Evolutionary conservation across 2,113 vertebrate species (phyloP).

Genomic region (Porphyrio hochstetteri): DNA sequence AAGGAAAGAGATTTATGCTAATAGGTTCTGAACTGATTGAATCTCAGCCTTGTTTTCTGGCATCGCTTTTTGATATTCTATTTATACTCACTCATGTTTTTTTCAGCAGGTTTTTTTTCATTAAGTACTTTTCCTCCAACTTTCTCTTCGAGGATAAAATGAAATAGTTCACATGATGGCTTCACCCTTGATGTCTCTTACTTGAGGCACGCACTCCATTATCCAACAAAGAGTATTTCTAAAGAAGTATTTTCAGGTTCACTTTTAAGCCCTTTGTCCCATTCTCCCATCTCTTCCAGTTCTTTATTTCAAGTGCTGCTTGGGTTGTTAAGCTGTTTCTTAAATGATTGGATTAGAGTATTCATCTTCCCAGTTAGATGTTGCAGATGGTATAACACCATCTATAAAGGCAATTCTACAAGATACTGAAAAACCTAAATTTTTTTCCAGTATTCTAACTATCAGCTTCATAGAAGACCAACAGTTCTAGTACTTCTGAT

Average conservation of each 20-base stretch:
- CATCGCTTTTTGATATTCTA: not conserved
- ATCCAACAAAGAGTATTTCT: not conserved
- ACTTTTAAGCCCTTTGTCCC: not conserved
- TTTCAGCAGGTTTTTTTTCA: not conserved
- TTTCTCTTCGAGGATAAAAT: not conserved
- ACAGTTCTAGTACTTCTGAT: not conserved
- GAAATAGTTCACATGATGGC: not conserved
- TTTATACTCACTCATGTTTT: not conserved
- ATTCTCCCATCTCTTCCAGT: not conserved
- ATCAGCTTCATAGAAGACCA: not conserved
- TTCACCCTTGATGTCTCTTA: not conserved
- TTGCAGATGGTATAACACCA: not conserved
- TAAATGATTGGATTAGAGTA: not conserved
- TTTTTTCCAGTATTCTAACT: not conserved
- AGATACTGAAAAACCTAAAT: not conserved
- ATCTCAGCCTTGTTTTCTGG: not conserved
- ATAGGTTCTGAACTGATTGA: not conserved
- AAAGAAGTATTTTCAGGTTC: not conserved
- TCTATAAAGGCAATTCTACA: not conserved
- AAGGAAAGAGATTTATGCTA: not conserved
- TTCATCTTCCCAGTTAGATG: not conserved
- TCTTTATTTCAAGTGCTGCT: not conserved
- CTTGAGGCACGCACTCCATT: not conserved
- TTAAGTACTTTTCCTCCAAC: not conserved
- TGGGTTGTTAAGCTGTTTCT: not conserved